phyloP scores from a whole-genome alignment of 2,888 invertebrate species.

The Amphipyra berbera region DNA sequence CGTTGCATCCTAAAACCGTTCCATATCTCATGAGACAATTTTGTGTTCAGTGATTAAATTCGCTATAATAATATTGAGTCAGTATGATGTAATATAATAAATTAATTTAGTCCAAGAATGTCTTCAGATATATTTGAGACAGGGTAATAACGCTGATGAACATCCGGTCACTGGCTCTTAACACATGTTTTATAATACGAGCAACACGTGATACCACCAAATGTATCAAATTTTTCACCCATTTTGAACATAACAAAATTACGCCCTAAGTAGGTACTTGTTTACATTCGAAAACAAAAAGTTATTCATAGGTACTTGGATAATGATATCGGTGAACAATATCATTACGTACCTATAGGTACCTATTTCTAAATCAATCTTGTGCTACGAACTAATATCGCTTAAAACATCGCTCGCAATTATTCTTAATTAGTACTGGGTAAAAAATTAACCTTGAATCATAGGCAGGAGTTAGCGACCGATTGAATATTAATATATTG shows the following conservation, averaged over 20 bases:
- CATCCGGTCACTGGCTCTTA: constrained; percentile 42
- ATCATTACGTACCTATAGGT: constrained; percentile 28
- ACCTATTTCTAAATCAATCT: constrained; percentile 49
- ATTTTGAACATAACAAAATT: not conserved
- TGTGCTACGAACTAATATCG: constrained; percentile 53
- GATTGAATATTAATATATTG: constrained; percentile 82
- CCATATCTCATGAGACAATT: too few species aligned
- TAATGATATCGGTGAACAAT: constrained; percentile 9
- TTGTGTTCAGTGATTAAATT: not conserved
- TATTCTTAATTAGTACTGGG: constrained; percentile 72
- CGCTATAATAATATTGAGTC: not conserved
- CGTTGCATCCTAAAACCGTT: too few species aligned
- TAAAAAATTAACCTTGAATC: constrained; percentile 84
- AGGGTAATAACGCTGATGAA: constrained; percentile 42
- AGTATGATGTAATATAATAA: too few species aligned
- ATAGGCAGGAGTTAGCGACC: constrained; percentile 78
- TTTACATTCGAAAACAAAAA: constrained; percentile 1
- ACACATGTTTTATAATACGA: constrained; percentile 28
- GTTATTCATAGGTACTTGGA: not conserved
- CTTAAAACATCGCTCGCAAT: constrained; percentile 63
- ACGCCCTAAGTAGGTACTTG: not conserved
- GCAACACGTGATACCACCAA: constrained; percentile 37
- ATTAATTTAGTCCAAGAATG: constrained; percentile 1
- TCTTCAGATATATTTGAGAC: constrained; percentile 31
- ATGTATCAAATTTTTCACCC: constrained; percentile 11